Evolutionary conservation across 2,888 invertebrate genomes (phyloP).

Genomic region (Callosobruchus maculatus): DNA sequence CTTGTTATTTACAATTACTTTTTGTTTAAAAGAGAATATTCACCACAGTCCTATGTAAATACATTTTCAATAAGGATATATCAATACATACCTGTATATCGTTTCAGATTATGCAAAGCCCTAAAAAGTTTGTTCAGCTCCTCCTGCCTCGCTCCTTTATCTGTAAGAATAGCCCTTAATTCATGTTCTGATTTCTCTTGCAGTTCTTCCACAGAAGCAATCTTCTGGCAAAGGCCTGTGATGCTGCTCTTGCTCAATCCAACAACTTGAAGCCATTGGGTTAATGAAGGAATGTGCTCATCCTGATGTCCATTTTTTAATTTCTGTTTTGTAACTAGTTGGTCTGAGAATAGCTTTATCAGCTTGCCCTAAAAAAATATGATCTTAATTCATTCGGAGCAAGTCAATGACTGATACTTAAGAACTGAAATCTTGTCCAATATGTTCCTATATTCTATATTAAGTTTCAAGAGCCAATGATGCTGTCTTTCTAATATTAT

Average conservation of each 20-base stretch:
- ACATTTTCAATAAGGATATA: too few species aligned
- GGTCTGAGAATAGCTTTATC: constrained; percentile 87
- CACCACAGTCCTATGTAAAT: too few species aligned
- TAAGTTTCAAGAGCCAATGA: too few species aligned
- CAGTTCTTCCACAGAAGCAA: constrained; percentile 75
- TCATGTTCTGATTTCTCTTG: constrained; percentile 83
- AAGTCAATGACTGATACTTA: too few species aligned
- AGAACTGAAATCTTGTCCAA: too few species aligned
- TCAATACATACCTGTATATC: constrained; percentile 72
- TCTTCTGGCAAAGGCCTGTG: constrained; percentile 68
- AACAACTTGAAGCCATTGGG: constrained; percentile 90
- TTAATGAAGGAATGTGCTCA: constrained; percentile 74
- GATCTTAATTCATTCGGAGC: background rate
- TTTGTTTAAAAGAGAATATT: too few species aligned
- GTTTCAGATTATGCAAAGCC: constrained; percentile 81
- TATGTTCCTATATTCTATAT: too few species aligned
- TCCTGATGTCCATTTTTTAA: constrained; percentile 60
- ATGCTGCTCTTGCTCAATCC: constrained; percentile 73
- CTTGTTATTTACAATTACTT: too few species aligned
- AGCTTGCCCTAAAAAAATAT: constrained; percentile 73
- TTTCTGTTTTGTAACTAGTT: constrained; percentile 82
- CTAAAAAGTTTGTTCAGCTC: constrained; percentile 77
- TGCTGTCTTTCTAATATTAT: too few species aligned
- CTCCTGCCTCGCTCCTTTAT: constrained; percentile 66
- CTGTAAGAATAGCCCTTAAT: constrained; percentile 66